Evolutionary conservation across 1,140 invertebrate genomes (phyloP).

Genomic region (Lutraria rhynchaena): DNA sequence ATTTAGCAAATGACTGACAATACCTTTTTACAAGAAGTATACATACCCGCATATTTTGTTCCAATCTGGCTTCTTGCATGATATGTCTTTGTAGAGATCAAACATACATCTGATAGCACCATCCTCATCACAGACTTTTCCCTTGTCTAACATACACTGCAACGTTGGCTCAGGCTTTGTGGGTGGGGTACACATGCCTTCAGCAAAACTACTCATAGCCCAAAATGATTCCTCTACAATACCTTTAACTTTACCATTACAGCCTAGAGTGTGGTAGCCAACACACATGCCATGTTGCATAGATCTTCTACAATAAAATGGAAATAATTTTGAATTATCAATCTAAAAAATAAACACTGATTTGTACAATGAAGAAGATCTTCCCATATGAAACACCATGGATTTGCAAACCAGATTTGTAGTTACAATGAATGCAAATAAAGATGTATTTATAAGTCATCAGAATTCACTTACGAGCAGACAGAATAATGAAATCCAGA

Average conservation of each 20-base stretch:
- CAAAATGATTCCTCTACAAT: constrained; percentile 5
- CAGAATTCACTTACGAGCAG: constrained; percentile 30
- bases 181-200: constrained; percentile 19
- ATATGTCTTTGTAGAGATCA: constrained; percentile 1
- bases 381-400: too few species aligned
- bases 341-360: too few species aligned
- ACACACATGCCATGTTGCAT: not conserved
- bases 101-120: constrained; percentile 16
- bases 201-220: not conserved
- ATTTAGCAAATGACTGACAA: too few species aligned
- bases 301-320: constrained; percentile 12
- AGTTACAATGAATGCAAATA: too few species aligned
- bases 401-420: too few species aligned
- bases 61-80: constrained; percentile 26
- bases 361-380: too few species aligned
- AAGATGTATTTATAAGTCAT: not conserved
- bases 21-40: not conserved
- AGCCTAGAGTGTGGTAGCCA: not conserved
- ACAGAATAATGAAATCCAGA: constrained; percentile 11
- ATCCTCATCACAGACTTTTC: not conserved
- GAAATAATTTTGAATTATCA: too few species aligned
- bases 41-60: constrained; percentile 30
- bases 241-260: not conserved
- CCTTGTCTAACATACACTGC: constrained; percentile 7
- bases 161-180: constrained; percentile 37